These are phyloP conservation scores for Imbricaverruca yamaguchii DNA, from an alignment of 2,888 invertebrate genomes.

Conservation along the genomic window DNA sequence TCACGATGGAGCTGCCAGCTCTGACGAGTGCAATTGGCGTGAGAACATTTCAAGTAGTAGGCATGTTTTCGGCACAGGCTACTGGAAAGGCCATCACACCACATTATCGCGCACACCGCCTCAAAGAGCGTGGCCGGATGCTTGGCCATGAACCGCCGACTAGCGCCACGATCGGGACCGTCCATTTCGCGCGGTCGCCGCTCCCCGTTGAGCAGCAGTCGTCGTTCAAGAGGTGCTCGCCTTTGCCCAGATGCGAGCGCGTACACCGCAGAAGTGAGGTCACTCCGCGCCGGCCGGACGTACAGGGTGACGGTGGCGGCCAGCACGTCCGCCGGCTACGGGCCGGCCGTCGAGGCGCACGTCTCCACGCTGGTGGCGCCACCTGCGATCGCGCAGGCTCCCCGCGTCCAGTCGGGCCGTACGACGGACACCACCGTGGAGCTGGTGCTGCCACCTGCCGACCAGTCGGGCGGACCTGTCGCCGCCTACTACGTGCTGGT, in stretches of 20 bases:
- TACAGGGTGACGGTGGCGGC: not conserved
- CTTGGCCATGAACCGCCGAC: too few relatives aligned
- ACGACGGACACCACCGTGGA: conserved; percentile 2
- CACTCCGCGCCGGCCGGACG: not conserved
- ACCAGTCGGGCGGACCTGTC: not conserved
- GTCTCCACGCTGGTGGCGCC: not conserved
- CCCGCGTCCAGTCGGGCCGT: not conserved
- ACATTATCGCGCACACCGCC: too few relatives aligned
- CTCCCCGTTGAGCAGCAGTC: not conserved
- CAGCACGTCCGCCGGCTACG: not conserved
- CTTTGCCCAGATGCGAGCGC: not conserved
- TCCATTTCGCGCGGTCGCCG: too few relatives aligned
- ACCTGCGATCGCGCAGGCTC: not conserved
- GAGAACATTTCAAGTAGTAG: too few relatives aligned
- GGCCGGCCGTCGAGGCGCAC: not conserved
- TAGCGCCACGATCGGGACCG: too few relatives aligned
- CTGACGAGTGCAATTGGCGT: too few relatives aligned
- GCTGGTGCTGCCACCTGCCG: not conserved
- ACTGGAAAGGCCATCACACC: too few relatives aligned
- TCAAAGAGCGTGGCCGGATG: too few relatives aligned
- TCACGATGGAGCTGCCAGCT: too few relatives aligned
- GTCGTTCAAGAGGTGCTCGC: not conserved
- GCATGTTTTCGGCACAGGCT: too few relatives aligned
- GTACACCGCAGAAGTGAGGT: not conserved
- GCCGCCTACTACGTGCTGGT: not conserved